Base-by-base conservation (phyloP, 2,113 vertebrate genomes). In the Todiramphus saurophagus region DNA sequence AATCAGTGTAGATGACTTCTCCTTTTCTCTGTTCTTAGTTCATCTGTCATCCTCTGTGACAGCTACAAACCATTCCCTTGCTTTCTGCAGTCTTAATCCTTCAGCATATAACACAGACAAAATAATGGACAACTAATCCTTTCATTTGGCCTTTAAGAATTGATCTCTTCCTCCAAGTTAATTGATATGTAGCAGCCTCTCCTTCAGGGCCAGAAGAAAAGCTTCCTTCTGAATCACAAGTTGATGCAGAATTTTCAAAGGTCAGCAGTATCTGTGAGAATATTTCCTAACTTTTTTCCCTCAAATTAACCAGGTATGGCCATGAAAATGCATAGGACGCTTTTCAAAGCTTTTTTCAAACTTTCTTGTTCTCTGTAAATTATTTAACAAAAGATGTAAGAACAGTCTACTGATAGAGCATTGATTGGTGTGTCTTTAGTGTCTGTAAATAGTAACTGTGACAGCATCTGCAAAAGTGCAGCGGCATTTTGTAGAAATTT, bases 91-190 rank as follows among this genome's bases (percentile, higher is more conserved):
- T 1, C 3, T 44, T 79, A 62, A 59, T 90, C 74, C 43, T 78
- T 81, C 50, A 21, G 21, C 11, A 17, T 58, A 35, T 33, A 51
- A 44, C 62, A 35, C 43, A 91, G 84, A 39, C 53, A 58, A 53
- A 82, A 53, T 55, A 88, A 62, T 16, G 43, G 75, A 58, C 72
- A 77, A 50, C 67, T 66, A 50, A 80, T 90, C 73, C 56, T 95
- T 87, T 76, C 41, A 48, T 66, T 77, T 93, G 75, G 77, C 78
- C 87, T 89, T 95, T 91, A 73, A 82, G 96, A 97, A 90, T 74
- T 56, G 92, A 86, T 95, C 55, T 72, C 48, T 87, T 9, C 69
- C 59, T 69, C 27, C 33, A 75, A 72, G 86, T 48, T 63, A 68
- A 75, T 33, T 56, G 64, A 77, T 67, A 19, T 1, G 30, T 78